Conservation (phyloP, 2,797 vertebrate species). For the Crocidura indochinensis region DNA sequence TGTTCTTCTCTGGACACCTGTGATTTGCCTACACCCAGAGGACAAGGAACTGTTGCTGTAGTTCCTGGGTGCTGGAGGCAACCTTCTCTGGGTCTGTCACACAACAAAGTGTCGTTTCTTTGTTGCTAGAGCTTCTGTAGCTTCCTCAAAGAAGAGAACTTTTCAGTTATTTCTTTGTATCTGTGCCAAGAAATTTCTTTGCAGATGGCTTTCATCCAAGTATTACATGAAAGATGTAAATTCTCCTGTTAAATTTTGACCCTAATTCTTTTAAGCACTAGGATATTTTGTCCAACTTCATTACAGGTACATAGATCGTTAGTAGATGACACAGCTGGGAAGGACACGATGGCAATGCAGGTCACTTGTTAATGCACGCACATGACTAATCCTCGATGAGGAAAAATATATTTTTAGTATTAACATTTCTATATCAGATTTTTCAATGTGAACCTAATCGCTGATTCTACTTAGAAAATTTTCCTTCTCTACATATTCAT, state of each 20-base stretch:
- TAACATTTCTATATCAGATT: slow-evolving; percentile 63
- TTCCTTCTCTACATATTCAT: slow-evolving; percentile 47
- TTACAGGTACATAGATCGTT: slow-evolving; percentile 46
- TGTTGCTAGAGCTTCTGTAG: slow-evolving; percentile 66
- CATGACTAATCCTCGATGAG: slow-evolving; percentile 57
- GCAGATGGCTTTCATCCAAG: slow-evolving; percentile 80
- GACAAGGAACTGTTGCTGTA: background rate
- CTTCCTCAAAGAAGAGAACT: slow-evolving; percentile 62
- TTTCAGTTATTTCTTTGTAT: slow-evolving; percentile 79
- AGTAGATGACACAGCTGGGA: slow-evolving; percentile 55
- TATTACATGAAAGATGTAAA: slow-evolving; percentile 82
- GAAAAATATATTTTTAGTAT: slow-evolving; percentile 69
- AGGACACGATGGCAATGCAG: slow-evolving; percentile 73
- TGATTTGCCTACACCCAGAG: slow-evolving; percentile 17
- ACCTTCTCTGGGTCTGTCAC: background rate
- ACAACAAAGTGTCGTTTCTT: slow-evolving; percentile 58
- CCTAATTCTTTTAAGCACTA: slow-evolving; percentile 75
- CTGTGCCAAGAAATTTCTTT: slow-evolving; percentile 77
- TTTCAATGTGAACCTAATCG: slow-evolving; percentile 65
- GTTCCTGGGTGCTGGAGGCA: background rate
- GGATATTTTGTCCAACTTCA: slow-evolving; percentile 80
- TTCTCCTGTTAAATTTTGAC: slow-evolving; percentile 80
- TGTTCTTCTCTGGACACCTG: slow-evolving; percentile 44
- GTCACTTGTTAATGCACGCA: slow-evolving; percentile 76
- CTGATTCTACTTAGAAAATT: slow-evolving; percentile 58